Evolutionary conservation across 2,888 invertebrate species (phyloP), one percentile per base, ranked within the genome.

Genomic region (Luperina nickerlii): DNA sequence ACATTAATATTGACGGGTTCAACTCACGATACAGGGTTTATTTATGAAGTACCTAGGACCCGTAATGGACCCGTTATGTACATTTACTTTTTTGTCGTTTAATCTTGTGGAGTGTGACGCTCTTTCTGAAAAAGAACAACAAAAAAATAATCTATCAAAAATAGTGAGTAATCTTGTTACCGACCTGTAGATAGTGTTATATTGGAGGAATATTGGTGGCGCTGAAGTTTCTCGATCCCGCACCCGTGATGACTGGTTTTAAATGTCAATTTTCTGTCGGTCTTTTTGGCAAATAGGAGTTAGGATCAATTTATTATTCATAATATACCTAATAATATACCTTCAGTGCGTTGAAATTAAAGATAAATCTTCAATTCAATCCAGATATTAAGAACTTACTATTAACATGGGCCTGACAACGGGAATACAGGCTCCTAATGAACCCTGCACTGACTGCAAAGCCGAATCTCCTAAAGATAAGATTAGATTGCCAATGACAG

Each of bases 1-100:
- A 71, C 84, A 87, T 83, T 78, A 87, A 83, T 83, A 84, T 76
- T 84, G 74, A 86, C 73, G 73, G 48, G 63, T 67, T 73, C 38
- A 81, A 84, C 66, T 80, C 54, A 51, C 18, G 27, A 63, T 78
- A 57, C 38, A 63, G 24, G 62, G 27, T 38, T 68, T 79, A 69
- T 84, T 84, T 68, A 66, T 76, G 38, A 76, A 60, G 57, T 83
- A 32, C 42, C 32, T 60, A 79, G 60, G 60, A 76, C 51, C 13
- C 45, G 42, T 83, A 79, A 83, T 83, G 66, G 60, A n/a, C 42
- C n/a, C n/a, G n/a, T 79, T 32, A 45, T 4, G 18, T 32, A 48
- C 20, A 54, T 18, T 15, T 57, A 66, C 32, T 20, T 57, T 8
- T 54, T 45, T 15, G 7, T 24, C 11, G 1, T 74, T 48, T 20